Percentiles rank a stretch among this genome's conserved stretches.
phyloP scores from a whole-genome alignment of 2,113 vertebrate species.

The Cinclus mexicanus region DNA sequence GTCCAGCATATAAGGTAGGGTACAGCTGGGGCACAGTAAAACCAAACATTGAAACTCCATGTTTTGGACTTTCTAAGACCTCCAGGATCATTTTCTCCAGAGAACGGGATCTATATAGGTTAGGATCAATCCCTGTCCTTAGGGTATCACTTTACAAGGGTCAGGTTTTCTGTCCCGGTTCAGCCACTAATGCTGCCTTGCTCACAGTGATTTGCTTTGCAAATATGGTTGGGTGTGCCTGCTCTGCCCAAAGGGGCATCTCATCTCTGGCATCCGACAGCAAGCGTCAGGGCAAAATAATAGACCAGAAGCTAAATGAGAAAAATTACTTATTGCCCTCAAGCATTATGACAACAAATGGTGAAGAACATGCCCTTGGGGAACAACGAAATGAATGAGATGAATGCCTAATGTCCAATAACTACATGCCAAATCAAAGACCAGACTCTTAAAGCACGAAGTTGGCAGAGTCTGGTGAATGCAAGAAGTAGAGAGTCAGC shows the following conservation, averaged over 20 bases:
- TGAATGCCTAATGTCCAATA: slow-evolving; percentile 56
- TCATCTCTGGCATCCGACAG: not conserved
- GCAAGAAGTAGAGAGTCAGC: not conserved
- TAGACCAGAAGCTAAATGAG: slow-evolving; percentile 43
- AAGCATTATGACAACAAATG: slow-evolving; percentile 58
- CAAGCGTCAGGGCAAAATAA: slow-evolving; percentile 7
- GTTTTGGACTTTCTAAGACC: not conserved
- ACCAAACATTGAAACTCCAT: not conserved
- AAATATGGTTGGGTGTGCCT: not conserved
- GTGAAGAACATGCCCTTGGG: slow-evolving; percentile 37
- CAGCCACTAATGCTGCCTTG: not conserved
- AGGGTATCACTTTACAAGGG: not conserved
- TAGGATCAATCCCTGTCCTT: not conserved
- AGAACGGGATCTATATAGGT: not conserved
- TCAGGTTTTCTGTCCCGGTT: not conserved
- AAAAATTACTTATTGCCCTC: slow-evolving; percentile 51
- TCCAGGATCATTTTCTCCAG: not conserved
- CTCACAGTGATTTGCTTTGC: not conserved
- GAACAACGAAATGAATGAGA: not conserved
- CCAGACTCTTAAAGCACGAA: not conserved
- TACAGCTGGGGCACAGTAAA: not conserved
- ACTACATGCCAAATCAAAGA: slow-evolving; percentile 6
- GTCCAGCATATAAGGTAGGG: not conserved
- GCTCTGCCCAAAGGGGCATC: slow-evolving; percentile 7
- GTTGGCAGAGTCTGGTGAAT: not conserved